Evolutionary conservation across 2,113 vertebrate species (phyloP), one percentile per base, ranked within the genome.

Genomic region (Paralichthys olivaceus): DNA sequence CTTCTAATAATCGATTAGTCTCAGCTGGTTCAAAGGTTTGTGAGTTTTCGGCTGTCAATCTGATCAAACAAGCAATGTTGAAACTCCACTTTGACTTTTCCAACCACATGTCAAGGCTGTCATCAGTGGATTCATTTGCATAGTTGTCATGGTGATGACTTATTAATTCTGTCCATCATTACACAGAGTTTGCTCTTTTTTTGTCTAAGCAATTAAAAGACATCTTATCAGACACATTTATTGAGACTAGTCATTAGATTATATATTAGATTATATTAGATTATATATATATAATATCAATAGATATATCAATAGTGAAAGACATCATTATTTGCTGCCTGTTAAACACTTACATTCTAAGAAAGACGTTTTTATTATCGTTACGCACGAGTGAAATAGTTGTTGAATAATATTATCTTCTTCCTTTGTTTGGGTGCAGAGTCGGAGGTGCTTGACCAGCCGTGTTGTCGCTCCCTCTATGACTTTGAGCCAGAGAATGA

Each of bases 401-500:
- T 23, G 13, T 37, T 15, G 5, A 4, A 51, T 65, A 9, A n/a
- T 66, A 20, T 53, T 3, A 19, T 25, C 13, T 14, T 68, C 14
- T 51, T 43, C 11, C 1, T 47, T 15, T 37, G 63, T 78, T 2
- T 29, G 47, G 17, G 19, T 20, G 54, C 95, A 97, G 97, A 95
- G 92, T 88, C 92, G 26, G 93, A 94, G 37, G 43, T 92, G 61
- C 84, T 94, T 94, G 96, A 97, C 88, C 96, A 97, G 85, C 97
- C 97, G 8, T 97, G 97, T 92, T 98, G 97, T 84, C 96, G 96
- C 81, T 96, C 95, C 54, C 93, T 98, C 66, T 99, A 97, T 79
- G 95, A 98, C 92, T 99, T 98, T 71, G 96, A 97, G 77, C 96
- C 97, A 1, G 97, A 99, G 94, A 98, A 98, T 26, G 94, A 95